phyloP scores from a whole-genome alignment of 2,797 vertebrate genomes.

The Manis crassicaudata region DNA sequence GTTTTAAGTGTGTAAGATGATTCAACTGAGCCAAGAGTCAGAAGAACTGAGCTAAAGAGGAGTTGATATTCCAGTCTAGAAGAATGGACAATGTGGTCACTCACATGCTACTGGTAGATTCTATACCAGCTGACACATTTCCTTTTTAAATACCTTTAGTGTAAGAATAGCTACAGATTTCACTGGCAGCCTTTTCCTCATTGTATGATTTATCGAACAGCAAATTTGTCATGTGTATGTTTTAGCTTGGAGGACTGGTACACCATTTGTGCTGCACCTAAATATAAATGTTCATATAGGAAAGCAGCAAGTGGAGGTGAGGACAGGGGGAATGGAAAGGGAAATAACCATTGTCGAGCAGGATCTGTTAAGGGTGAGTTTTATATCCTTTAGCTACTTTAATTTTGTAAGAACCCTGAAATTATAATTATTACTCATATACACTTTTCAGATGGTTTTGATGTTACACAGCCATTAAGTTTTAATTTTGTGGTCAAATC shows the following conservation, averaged over 20 bases:
- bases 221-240: neutral
- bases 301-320: neutral
- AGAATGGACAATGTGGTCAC: neutral
- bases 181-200: neutral
- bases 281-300: neutral
- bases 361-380: neutral
- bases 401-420: neutral
- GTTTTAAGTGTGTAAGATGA: constrained; percentile 12
- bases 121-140: neutral
- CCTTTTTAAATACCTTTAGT: neutral
- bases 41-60: neutral
- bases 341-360: neutral
- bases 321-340: neutral
- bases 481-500: neutral
- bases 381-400: neutral
- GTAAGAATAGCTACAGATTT: neutral
- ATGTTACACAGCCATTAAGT: neutral
- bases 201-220: neutral
- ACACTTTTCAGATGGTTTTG: neutral
- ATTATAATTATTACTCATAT: neutral
- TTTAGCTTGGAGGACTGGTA: neutral
- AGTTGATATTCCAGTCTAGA: neutral
- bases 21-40: neutral
- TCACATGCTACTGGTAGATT: neutral
- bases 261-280: neutral